Base-by-base conservation (phyloP, 2,797 vertebrate species). In the Miichthys miiuy region DNA sequence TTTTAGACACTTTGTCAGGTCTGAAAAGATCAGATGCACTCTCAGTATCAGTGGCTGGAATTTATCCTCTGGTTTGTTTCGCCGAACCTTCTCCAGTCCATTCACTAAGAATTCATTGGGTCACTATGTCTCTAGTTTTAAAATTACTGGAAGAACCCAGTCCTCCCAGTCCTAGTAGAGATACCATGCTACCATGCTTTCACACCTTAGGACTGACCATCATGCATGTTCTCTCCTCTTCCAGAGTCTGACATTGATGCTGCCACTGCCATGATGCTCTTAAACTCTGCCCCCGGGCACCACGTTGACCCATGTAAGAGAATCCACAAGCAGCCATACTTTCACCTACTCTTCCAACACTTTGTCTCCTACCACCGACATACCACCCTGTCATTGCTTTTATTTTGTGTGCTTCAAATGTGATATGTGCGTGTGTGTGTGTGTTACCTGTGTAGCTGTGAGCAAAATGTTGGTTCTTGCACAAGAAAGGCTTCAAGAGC, bases 201-300 rank as follows among this genome's bases (percentile, higher is more conserved):
- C 87, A 87, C 87, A 70, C 79, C 79, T 57, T 78, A 90, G 91
- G 88, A 93, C 90, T 95, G 94, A 95, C 90, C 92, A 90, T 92
- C 93, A 90, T 92, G 92, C 94, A 93, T 95, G 92, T 95, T 96
- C 93, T 96, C 94, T 96, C 94, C 95, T 95, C 95, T 95, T 96
- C 84, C 95, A 99, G 98, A 99, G 92, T 99, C 97, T 91, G 98
- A 99, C 95, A 99, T 99, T 90, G 98, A 99, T 93, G 98, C 98
- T 95, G 98, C 98, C 96, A 97, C 98, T 94, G 97, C 98, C 89
- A 99, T 99, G 98, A 99, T 99, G 97, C 97, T 99, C 93, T 96
- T 99, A 97, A 99, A 99, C 95, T 98, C 97, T 95, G 98, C 98
- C 92, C 97, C 97, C 82, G 97, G 98, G 93, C 97, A 99, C 95